These are phyloP conservation scores for Stegana nigrithorax DNA, from an alignment of 2,888 invertebrate genomes.

Conservation along the genomic window DNA sequence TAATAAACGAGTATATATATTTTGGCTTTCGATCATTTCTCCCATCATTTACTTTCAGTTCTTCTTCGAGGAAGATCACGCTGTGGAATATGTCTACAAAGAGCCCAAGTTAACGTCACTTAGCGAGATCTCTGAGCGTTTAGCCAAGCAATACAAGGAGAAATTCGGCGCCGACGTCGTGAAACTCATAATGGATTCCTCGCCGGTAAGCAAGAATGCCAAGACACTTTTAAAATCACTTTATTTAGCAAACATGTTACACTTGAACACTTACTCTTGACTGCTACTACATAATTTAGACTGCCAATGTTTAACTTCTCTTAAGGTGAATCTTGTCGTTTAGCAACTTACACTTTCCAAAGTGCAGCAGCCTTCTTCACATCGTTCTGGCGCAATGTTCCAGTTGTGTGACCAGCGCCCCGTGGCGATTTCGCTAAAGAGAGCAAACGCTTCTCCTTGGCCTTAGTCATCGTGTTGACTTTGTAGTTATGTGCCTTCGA, in stretches of 20 bases:
- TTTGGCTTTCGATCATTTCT: too few relatives aligned
- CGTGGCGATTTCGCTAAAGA: neutral
- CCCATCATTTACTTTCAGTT: constrained; percentile 62
- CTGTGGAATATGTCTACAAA: constrained; percentile 93
- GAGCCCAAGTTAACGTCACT: constrained; percentile 95
- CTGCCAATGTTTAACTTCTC: too few relatives aligned
- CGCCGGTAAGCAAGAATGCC: constrained; percentile 73
- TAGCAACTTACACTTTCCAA: constrained; percentile 1
- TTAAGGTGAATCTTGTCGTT: too few relatives aligned
- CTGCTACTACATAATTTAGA: too few relatives aligned
- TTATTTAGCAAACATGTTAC: neutral
- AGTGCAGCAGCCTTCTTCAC: neutral
- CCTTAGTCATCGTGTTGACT: neutral
- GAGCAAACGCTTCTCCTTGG: neutral
- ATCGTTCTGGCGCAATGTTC: neutral
- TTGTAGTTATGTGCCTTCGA: too few relatives aligned
- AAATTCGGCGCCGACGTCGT: constrained; percentile 89
- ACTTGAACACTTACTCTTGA: neutral
- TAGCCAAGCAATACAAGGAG: constrained; percentile 84
- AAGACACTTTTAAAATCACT: neutral
- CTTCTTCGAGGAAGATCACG: constrained; percentile 86
- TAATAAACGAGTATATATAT: too few relatives aligned
- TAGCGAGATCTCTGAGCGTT: constrained; percentile 91
- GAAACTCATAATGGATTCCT: constrained; percentile 93
- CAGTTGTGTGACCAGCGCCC: too few relatives aligned